Conservation (phyloP, 2,888 invertebrate genomes). For the Linyphia triangularis region DNA sequence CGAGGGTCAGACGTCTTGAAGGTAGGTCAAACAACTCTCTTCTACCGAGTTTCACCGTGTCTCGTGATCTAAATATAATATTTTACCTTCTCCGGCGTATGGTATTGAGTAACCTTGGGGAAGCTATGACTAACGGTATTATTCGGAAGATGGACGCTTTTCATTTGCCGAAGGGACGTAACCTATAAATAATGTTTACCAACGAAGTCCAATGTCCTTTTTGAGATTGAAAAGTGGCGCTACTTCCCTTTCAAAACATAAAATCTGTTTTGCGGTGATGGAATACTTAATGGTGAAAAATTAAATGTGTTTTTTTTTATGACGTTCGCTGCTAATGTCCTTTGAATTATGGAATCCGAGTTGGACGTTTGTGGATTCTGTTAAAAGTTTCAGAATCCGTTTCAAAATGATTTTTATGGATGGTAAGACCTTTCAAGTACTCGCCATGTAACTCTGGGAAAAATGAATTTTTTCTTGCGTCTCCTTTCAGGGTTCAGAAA, state of each 20-base stretch:
- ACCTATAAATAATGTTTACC: constrained; percentile 29
- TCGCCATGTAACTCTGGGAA: too few relatives aligned
- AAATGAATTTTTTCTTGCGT: too few relatives aligned
- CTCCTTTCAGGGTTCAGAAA: too few relatives aligned
- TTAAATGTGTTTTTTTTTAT: too few relatives aligned
- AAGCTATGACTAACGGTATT: background rate
- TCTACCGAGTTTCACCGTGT: constrained; percentile 4
- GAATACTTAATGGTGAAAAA: background rate
- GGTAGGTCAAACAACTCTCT: constrained; percentile 51
- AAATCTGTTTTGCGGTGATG: background rate
- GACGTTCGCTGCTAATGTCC: too few relatives aligned
- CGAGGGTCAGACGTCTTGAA: constrained; percentile 43
- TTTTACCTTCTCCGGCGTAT: constrained; percentile 33
- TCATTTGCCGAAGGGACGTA: background rate
- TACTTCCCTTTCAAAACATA: background rate
- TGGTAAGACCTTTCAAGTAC: too few relatives aligned
- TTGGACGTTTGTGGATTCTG: too few relatives aligned
- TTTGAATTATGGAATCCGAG: too few relatives aligned
- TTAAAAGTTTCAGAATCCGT: too few relatives aligned
- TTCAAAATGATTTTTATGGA: too few relatives aligned
- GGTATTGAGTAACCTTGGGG: background rate
- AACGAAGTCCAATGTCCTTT: background rate
- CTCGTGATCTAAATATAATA: constrained; percentile 48
- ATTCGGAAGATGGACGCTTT: background rate
- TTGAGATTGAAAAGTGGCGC: constrained; percentile 3